A percentile compares a stretch with the other conserved stretches of the same genome.
Conservation (phyloP, 2,888 invertebrate genomes). For the Perizoma flavofasciatum region DNA sequence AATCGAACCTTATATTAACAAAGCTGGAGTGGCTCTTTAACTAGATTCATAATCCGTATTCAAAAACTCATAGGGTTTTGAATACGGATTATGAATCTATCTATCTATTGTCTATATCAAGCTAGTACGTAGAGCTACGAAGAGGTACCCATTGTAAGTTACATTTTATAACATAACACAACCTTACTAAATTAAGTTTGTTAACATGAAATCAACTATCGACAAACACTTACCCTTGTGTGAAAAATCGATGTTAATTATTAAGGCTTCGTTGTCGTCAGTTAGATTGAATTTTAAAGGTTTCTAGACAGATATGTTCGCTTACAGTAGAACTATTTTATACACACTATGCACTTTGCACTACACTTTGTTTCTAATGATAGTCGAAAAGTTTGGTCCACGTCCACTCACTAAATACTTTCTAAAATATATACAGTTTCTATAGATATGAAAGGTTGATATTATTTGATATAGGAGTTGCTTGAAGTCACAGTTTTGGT, state of each 20-base stretch:
- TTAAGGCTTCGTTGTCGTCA: constrained; percentile 51
- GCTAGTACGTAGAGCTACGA: no score
- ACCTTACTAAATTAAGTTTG: background rate
- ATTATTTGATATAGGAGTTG: constrained; percentile 49
- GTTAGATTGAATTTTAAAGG: constrained; percentile 39
- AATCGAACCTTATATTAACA: no score
- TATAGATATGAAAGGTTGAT: constrained; percentile 59
- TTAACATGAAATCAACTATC: constrained; percentile 7
- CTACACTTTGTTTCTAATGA: constrained; percentile 44
- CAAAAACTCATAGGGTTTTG: no score
- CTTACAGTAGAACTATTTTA: constrained; percentile 38
- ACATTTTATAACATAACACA: no score
- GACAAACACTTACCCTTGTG: constrained; percentile 55
- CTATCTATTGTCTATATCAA: no score
- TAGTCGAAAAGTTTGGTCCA: constrained; percentile 61
- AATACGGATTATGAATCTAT: no score
- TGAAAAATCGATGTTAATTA: constrained; percentile 57
- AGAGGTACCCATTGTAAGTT: no score
- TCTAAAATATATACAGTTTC: constrained; percentile 44
- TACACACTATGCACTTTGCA: constrained; percentile 55
- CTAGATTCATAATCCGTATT: no score
- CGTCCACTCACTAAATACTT: constrained; percentile 56
- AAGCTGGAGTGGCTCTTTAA: no score
- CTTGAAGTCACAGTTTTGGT: constrained; percentile 74
- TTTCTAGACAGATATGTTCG: constrained; percentile 47